Percentiles rank a stretch among this genome's conserved stretches.
Conservation (phyloP, 1,140 invertebrate genomes). For the Mactra quadrangularis region DNA sequence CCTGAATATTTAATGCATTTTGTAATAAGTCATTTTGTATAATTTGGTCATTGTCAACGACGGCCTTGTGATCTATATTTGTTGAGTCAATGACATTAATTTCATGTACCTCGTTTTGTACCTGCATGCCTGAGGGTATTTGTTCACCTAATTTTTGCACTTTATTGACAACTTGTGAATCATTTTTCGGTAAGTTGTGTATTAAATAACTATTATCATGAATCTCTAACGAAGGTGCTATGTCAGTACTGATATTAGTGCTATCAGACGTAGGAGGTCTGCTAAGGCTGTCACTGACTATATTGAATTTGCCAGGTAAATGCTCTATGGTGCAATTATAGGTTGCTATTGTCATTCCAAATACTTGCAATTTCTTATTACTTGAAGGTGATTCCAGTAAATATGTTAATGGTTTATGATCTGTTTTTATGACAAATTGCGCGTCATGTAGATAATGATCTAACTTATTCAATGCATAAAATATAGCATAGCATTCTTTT, state of each 20-base stretch:
- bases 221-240: conserved; percentile 28
- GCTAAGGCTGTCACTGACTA: conserved; percentile 62
- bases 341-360: conserved; percentile 63
- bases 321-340: conserved; percentile 65
- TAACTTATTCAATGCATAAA: conserved; percentile 68
- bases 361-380: conserved; percentile 68
- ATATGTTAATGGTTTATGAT: conserved; percentile 66
- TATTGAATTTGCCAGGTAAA: conserved; percentile 58
- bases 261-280: conserved; percentile 10
- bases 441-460: conserved; percentile 64
- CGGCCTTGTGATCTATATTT: conserved; percentile 45
- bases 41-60: conserved; percentile 9
- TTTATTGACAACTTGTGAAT: too few relatives aligned
- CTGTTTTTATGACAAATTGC: conserved; percentile 61
- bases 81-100: conserved; percentile 56
- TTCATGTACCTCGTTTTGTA: not conserved
- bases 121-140: too few relatives aligned
- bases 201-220: conserved; percentile 31
- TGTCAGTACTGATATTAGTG: not conserved
- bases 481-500: conserved; percentile 65
- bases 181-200: not conserved
- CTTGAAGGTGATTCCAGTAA: conserved; percentile 56
- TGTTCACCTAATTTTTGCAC: too few relatives aligned
- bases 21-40: not conserved
- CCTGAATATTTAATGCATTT: not conserved